phyloP scores from a whole-genome alignment of 1,140 invertebrate genomes.

The Microplitis demolitor region DNA sequence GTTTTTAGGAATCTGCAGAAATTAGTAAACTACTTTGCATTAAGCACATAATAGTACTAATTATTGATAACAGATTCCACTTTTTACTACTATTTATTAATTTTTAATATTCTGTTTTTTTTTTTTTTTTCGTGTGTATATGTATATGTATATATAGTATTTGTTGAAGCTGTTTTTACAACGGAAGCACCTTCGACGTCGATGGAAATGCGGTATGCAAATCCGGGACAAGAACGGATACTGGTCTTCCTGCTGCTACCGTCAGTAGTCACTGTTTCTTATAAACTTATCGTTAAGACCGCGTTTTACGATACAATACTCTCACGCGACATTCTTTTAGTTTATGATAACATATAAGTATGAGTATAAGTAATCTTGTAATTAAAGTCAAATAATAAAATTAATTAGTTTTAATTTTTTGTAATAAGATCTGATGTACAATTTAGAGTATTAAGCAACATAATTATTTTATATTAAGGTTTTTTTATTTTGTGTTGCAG shows the following conservation, averaged over 20 bases:
- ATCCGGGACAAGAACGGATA: constrained; percentile 49
- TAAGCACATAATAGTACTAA: no score
- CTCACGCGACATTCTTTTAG: neutral
- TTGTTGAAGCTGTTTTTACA: constrained; percentile 16
- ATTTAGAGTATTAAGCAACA: no score
- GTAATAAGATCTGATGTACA: no score
- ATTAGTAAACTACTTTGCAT: no score
- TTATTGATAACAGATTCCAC: no score
- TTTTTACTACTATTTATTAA: no score
- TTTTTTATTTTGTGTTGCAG: constrained; percentile 37
- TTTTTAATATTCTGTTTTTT: no score
- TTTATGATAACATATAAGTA: no score
- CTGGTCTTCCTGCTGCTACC: constrained; percentile 50
- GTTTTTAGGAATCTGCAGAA: no score
- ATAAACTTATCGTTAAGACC: constrained; percentile 5
- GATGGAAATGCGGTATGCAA: constrained; percentile 59
- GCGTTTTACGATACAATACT: constrained; percentile 36
- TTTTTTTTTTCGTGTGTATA: neutral
- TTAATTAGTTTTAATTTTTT: neutral
- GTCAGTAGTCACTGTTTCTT: neutral
- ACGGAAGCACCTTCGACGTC: constrained; percentile 52
- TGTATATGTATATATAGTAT: neutral
- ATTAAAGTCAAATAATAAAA: neutral
- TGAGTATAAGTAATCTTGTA: no score
- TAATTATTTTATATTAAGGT: constrained; percentile 24